Percentiles rank a stretch among this genome's conserved stretches.
Conservation (phyloP, 2,113 vertebrate genomes). For the Stegastes partitus region DNA sequence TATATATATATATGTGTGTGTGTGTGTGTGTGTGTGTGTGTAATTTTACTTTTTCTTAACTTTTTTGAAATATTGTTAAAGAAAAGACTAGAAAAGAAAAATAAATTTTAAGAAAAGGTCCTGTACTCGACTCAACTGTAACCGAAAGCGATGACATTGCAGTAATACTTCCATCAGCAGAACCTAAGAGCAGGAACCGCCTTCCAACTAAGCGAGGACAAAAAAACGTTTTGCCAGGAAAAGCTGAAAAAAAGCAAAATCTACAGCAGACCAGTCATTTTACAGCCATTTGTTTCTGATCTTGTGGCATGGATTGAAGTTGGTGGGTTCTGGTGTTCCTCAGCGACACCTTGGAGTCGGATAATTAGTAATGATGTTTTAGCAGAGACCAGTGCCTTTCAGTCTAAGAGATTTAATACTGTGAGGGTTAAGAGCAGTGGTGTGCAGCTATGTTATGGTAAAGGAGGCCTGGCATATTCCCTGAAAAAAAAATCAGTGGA, state of each 20-base stretch:
- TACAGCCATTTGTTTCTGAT: conserved; percentile 71
- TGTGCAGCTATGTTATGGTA: conserved; percentile 14
- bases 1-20: no score
- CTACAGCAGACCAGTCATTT: conserved; percentile 47
- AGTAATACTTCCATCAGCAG: not conserved
- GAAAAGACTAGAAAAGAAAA: not conserved
- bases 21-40: no score
- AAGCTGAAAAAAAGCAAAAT: conserved; percentile 38
- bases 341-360: conserved; percentile 77
- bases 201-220: conserved; percentile 8
- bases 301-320: conserved; percentile 65
- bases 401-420: conserved; percentile 57
- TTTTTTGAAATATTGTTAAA: conserved; percentile 1
- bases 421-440: conserved; percentile 23
- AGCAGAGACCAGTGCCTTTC: conserved; percentile 61
- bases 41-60: not conserved
- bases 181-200: not conserved
- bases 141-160: conserved; percentile 39
- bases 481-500: not conserved
- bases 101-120: not conserved
- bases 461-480: not conserved
- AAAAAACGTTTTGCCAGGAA: conserved; percentile 45
- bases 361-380: conserved; percentile 76
- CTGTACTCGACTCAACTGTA: not conserved
- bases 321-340: conserved; percentile 76